Base-by-base conservation (phyloP, 2,797 vertebrate species). In the Sebastes alutus region DNA sequence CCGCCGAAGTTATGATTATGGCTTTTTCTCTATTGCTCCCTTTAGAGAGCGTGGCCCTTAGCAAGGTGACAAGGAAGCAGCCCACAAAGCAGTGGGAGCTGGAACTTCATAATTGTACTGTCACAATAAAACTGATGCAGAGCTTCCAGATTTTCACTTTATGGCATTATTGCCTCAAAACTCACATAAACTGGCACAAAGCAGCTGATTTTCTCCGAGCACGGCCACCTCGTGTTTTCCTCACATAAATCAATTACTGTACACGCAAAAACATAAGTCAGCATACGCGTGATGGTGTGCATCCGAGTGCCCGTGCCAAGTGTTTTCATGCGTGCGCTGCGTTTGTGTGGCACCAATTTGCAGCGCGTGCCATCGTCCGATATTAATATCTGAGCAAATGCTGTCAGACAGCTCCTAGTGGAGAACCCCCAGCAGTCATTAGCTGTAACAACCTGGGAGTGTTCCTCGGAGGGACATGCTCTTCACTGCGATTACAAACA, bases 91-190 rank as follows among this genome's bases (percentile, higher is more conserved):
- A 69, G 87, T 76, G 87, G 83, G 87, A 91, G 88, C 83, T 38
- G 84, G 71, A 83, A 87, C 89, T 92, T 94, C 84, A 92, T 95
- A 93, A 95, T 93, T 92, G 88, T 87, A 73, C 89, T 93, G 94
- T 92, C 93, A 90, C 89, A 88, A 93, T 95, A 94, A 94, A 94
- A 93, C 84, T 93, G 92, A 93, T 93, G 88, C 90, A 93, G 78
- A 81, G 88, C 78, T 87, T 87, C 82, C 80, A 80, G 70, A 86
- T 88, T 85, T 54, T 87, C 83, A 73, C 49, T 93, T 93, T 85
- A 90, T 74, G 74, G 84, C 63, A 9, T 42, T 1, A 18, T 8
- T 18, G 84, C 65, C 76, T 82, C 66, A 68, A 81, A 86, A 85
- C 75, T 81, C 68, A 60, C 78, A 87, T 71, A 72, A 89, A 88